phyloP scores from a whole-genome alignment of 2,888 invertebrate species.

The Plebejus melissa region DNA sequence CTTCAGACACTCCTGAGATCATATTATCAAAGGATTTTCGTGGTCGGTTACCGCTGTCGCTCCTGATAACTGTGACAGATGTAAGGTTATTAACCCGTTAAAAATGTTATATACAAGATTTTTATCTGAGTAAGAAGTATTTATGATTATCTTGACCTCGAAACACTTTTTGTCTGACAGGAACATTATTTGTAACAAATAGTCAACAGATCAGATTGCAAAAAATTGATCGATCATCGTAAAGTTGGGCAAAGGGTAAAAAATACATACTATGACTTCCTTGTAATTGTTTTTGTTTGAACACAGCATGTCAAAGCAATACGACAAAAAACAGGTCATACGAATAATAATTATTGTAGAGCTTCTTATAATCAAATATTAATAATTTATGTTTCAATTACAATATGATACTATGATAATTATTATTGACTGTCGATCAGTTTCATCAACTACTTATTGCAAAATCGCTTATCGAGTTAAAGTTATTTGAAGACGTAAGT shows the following conservation, averaged over 20 bases:
- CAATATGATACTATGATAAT: too few species aligned
- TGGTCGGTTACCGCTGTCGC: too few species aligned
- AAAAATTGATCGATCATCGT: background rate
- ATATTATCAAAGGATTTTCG: too few species aligned
- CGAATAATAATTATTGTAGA: background rate
- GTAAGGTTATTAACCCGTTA: too few species aligned
- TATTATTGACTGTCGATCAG: too few species aligned
- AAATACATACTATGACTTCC: background rate
- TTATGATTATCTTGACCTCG: background rate
- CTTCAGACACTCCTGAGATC: too few species aligned
- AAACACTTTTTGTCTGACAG: constrained; percentile 9
- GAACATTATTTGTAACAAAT: background rate
- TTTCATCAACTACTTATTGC: background rate
- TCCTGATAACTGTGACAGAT: too few species aligned
- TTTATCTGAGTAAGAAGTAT: background rate
- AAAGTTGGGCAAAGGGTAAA: background rate
- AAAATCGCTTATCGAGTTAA: background rate
- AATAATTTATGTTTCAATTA: too few species aligned
- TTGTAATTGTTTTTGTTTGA: background rate
- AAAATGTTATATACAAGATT: background rate
- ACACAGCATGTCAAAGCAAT: background rate
- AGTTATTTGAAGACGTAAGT: background rate
- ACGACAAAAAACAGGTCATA: background rate
- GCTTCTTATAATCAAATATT: too few species aligned
- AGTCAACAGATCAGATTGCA: background rate